Conservation (phyloP, 2,797 vertebrate genomes). For the Mus minutoides region DNA sequence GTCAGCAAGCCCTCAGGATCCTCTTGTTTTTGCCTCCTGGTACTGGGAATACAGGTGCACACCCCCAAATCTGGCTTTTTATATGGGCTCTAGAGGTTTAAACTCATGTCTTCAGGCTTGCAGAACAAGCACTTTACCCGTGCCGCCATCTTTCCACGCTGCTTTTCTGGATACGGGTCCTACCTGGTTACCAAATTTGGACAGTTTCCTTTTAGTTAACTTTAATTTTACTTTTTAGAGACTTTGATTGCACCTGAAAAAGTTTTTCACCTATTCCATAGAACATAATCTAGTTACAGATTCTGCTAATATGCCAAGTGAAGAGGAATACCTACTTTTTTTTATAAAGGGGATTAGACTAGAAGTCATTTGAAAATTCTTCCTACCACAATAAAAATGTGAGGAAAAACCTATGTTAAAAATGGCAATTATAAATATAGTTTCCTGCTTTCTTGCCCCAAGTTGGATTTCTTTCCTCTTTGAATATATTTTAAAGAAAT, state of each 20-base stretch:
- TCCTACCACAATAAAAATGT: neutral
- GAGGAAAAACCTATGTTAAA: neutral
- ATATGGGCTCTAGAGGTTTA: too few species aligned
- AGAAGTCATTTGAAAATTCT: slow-evolving; percentile 14
- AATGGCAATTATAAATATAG: neutral
- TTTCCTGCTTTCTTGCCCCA: neutral
- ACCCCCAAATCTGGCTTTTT: too few species aligned
- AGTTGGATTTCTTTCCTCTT: neutral
- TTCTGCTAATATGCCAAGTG: neutral
- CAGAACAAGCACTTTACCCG: neutral
- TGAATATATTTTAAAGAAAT: neutral
- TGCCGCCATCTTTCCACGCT: neutral
- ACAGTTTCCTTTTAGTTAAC: slow-evolving; percentile 16
- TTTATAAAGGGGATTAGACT: neutral
- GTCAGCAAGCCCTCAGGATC: too few species aligned
- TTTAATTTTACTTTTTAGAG: neutral
- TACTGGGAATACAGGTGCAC: neutral
- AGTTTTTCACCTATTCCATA: neutral
- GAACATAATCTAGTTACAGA: neutral
- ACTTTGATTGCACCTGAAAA: neutral
- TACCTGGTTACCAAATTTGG: neutral
- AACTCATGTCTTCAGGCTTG: neutral
- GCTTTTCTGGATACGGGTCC: neutral
- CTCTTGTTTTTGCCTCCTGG: neutral
- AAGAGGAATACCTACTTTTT: neutral